Conservation (phyloP, 2,888 invertebrate species). For the Cylloceria caligata region DNA sequence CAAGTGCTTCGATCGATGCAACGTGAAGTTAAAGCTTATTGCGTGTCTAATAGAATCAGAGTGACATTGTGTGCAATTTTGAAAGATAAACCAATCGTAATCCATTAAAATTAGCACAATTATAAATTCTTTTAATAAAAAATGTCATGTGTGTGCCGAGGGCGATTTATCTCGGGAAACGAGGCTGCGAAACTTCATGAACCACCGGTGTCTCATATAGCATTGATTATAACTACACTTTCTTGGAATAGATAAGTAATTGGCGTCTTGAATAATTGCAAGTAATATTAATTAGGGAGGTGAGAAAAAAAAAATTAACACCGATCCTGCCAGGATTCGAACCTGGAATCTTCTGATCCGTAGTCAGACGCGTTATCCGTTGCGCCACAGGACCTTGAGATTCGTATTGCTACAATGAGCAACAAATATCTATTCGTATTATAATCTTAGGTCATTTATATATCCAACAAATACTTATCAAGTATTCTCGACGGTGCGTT, state of each 20-base stretch:
- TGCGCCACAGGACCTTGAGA: slow-evolving; percentile 87
- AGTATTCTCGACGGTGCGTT: neutral
- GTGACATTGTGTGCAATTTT: too few relatives aligned
- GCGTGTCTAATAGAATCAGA: too few relatives aligned
- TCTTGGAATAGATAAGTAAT: neutral
- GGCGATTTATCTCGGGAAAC: too few relatives aligned
- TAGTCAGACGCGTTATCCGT: slow-evolving; percentile 87
- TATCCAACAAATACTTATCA: neutral
- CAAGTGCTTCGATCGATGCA: too few relatives aligned
- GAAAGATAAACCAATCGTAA: too few relatives aligned
- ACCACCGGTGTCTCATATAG: neutral
- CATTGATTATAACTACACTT: neutral
- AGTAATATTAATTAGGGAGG: too few relatives aligned
- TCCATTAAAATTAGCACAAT: too few relatives aligned
- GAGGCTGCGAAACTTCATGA: neutral
- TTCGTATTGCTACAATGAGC: neutral
- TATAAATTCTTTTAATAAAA: too few relatives aligned
- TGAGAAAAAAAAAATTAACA: slow-evolving; percentile 29
- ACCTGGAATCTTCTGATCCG: slow-evolving; percentile 89
- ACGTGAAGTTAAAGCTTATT: too few relatives aligned
- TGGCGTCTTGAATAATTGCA: neutral
- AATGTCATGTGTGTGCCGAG: too few relatives aligned
- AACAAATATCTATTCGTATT: neutral
- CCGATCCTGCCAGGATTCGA: slow-evolving; percentile 82
- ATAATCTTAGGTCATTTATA: neutral